Evolutionary conservation across 2,113 vertebrate genomes (phyloP).

Genomic region (Osmerus mordax): DNA sequence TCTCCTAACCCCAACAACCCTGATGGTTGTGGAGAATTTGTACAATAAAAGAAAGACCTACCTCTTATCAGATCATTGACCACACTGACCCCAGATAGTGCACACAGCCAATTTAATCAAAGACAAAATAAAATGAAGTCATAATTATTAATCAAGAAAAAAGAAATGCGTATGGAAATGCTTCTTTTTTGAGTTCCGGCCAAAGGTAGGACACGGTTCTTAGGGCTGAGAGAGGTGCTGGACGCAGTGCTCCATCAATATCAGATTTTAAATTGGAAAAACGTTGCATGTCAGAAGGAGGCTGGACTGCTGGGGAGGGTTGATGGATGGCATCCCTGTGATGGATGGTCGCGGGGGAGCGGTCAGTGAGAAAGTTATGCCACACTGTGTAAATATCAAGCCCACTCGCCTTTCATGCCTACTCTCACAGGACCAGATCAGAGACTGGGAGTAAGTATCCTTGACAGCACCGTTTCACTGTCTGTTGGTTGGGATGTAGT

Average conservation of each 20-base stretch:
- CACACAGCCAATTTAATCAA: background rate
- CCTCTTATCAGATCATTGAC: no score
- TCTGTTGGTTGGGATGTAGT: constrained; percentile 5
- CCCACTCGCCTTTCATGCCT: constrained; percentile 46
- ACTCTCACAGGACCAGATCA: constrained; percentile 15
- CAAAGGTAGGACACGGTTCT: no score
- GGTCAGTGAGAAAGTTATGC: constrained; percentile 56
- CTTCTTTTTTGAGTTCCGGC: no score
- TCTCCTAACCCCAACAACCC: no score
- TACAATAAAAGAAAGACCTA: background rate
- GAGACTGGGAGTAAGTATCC: constrained; percentile 30
- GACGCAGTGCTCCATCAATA: constrained; percentile 62
- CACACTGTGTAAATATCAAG: constrained; percentile 50
- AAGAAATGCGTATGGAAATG: background rate
- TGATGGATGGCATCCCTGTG: constrained; percentile 63
- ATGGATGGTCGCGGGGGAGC: constrained; percentile 63
- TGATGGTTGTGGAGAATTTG: no score
- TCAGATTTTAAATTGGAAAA: constrained; percentile 69
- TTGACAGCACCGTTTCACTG: constrained; percentile 30
- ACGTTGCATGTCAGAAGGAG: constrained; percentile 57
- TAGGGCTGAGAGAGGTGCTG: constrained; percentile 20
- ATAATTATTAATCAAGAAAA: background rate
- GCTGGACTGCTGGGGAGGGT: constrained; percentile 38
- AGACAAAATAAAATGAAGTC: background rate
- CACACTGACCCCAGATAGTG: no score